These are phyloP conservation scores for Melanaphis sacchari DNA, from an alignment of 1,140 invertebrate genomes.

Conservation along the genomic window DNA sequence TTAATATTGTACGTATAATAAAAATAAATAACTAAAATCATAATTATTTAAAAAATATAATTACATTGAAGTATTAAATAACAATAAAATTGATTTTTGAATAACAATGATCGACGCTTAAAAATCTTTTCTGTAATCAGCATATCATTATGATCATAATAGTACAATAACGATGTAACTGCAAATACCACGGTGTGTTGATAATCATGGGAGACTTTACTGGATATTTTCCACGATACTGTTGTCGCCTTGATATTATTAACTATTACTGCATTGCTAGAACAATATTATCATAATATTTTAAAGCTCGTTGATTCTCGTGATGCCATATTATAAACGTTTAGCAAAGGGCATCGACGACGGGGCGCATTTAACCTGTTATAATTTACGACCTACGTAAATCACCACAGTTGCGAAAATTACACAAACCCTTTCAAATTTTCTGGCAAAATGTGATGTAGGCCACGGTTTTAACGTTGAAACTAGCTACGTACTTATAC, in stretches of 20 bases:
- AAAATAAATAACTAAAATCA: too few species aligned
- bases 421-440: background rate
- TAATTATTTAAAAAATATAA: background rate
- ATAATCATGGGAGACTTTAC: background rate
- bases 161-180: background rate
- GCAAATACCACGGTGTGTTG: background rate
- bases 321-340: background rate
- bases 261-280: background rate
- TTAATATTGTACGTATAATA: too few species aligned
- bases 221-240: background rate
- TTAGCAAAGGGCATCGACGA: background rate
- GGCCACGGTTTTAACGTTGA: background rate
- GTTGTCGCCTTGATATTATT: background rate
- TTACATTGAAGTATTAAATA: background rate
- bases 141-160: background rate
- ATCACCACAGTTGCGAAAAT: background rate
- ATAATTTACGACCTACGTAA: conserved; percentile 19
- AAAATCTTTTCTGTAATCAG: background rate
- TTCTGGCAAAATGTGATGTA: background rate
- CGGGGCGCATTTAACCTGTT: conserved; percentile 7
- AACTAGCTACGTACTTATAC: background rate
- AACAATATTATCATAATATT: background rate
- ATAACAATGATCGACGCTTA: background rate
- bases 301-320: background rate
- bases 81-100: background rate